phyloP scores from a whole-genome alignment of 2,797 vertebrate genomes.

The Enteromius trimaculatus region DNA sequence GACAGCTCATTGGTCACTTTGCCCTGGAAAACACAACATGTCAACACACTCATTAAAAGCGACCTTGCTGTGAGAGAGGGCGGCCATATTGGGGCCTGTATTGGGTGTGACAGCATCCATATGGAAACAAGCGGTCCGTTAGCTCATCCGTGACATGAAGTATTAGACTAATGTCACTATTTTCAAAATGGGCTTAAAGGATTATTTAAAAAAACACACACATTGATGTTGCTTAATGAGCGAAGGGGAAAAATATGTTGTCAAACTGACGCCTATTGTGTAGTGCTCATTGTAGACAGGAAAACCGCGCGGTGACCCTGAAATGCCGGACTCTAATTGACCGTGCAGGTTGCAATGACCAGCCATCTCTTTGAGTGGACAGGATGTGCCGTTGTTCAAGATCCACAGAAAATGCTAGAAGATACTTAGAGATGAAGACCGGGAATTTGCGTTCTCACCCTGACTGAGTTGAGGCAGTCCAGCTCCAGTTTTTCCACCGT shows the following conservation, averaged over 20 bases:
- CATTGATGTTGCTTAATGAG: constrained; percentile 48
- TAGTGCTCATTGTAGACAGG: constrained; percentile 57
- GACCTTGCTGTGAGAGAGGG: neutral
- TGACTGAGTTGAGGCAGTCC: constrained; percentile 85
- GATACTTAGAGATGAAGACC: neutral
- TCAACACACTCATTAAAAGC: neutral
- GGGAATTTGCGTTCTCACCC: constrained; percentile 75
- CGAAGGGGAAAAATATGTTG: constrained; percentile 34
- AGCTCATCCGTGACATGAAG: neutral
- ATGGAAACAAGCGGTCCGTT: neutral
- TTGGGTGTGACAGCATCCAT: neutral
- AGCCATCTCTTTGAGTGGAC: constrained; percentile 43
- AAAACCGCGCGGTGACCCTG: constrained; percentile 57
- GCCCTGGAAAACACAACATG: constrained; percentile 63
- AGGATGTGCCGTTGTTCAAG: constrained; percentile 54
- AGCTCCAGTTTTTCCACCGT: constrained; percentile 83
- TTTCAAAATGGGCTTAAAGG: constrained; percentile 27
- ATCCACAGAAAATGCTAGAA: constrained; percentile 18
- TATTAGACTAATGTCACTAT: neutral
- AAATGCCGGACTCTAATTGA: constrained; percentile 58
- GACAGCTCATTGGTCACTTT: constrained; percentile 79
- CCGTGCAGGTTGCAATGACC: constrained; percentile 43
- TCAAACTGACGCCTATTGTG: constrained; percentile 55
- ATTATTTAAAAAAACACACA: constrained; percentile 40
- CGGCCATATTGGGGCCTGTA: neutral